Percentiles rank a stretch among this genome's conserved stretches.
These are phyloP conservation scores for Arctocebus calabarensis DNA, from an alignment of 2,797 vertebrate genomes.

Conservation along the genomic window DNA sequence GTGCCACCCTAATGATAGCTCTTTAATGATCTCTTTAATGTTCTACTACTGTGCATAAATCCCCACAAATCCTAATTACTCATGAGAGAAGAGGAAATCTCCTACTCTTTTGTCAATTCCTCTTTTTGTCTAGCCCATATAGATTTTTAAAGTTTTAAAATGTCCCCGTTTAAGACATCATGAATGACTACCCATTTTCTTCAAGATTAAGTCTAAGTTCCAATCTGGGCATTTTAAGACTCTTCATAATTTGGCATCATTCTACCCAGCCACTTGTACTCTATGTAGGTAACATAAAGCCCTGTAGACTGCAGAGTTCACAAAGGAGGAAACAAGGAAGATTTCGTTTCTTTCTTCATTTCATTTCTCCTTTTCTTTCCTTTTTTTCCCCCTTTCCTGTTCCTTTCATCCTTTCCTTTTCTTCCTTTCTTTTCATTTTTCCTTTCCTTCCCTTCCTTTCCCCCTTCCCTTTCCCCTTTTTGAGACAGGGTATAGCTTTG, in stretches of 20 bases:
- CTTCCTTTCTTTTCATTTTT: too few relatives aligned
- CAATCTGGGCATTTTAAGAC: background rate
- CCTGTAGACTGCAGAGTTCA: background rate
- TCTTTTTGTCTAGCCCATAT: background rate
- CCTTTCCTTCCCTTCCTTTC: too few relatives aligned
- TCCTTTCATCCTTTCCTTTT: too few relatives aligned
- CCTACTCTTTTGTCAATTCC: background rate
- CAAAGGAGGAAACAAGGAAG: background rate
- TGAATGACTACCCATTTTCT: background rate
- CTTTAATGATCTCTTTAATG: background rate
- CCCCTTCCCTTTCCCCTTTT: background rate
- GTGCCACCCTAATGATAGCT: background rate
- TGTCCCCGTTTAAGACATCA: constrained; percentile 45
- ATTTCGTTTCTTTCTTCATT: too few relatives aligned
- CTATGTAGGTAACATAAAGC: background rate
- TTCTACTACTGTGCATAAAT: background rate
- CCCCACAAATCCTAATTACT: background rate
- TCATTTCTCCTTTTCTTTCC: too few relatives aligned
- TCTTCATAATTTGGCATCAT: background rate
- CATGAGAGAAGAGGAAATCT: background rate
- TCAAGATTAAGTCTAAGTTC: background rate
- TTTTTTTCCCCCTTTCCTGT: too few relatives aligned
- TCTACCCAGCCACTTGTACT: background rate
- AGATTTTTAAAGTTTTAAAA: background rate
- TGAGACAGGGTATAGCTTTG: background rate